Evolutionary conservation across 1,140 invertebrate species (phyloP).

Genomic region (Atta colombica): DNA sequence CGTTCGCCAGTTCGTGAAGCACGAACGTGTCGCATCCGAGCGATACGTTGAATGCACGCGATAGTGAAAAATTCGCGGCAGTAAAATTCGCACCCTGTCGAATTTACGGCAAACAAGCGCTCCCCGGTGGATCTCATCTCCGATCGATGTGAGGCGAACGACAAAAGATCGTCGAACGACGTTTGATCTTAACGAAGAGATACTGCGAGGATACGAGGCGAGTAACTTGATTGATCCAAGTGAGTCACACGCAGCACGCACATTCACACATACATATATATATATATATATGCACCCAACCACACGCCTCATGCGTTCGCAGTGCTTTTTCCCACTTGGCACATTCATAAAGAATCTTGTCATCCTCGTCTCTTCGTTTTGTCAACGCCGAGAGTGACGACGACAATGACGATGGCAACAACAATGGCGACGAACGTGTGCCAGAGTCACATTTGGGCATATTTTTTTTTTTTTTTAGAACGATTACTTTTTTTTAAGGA

Average conservation of each 20-base stretch:
- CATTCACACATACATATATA: too few relatives aligned
- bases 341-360: background rate
- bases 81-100: background rate
- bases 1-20: background rate
- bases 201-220: too few relatives aligned
- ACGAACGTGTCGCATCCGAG: background rate
- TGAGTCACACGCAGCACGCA: too few relatives aligned
- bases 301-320: background rate
- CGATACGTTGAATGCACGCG: background rate
- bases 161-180: too few relatives aligned
- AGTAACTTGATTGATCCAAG: too few relatives aligned
- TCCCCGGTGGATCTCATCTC: too few relatives aligned
- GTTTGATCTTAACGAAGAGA: too few relatives aligned
- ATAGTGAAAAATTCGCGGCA: slow-evolving; percentile 7
- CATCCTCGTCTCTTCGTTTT: slow-evolving; percentile 10
- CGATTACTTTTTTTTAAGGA: slow-evolving; percentile 44
- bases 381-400: background rate
- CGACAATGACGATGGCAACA: background rate
- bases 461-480: background rate
- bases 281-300: too few relatives aligned
- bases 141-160: too few relatives aligned
- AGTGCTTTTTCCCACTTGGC: background rate
- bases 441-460: slow-evolving; percentile 63
- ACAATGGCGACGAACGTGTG: background rate
- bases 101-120: background rate